Evolutionary conservation across 2,113 vertebrate genomes (phyloP).

Genomic region (Nestor notabilis): DNA sequence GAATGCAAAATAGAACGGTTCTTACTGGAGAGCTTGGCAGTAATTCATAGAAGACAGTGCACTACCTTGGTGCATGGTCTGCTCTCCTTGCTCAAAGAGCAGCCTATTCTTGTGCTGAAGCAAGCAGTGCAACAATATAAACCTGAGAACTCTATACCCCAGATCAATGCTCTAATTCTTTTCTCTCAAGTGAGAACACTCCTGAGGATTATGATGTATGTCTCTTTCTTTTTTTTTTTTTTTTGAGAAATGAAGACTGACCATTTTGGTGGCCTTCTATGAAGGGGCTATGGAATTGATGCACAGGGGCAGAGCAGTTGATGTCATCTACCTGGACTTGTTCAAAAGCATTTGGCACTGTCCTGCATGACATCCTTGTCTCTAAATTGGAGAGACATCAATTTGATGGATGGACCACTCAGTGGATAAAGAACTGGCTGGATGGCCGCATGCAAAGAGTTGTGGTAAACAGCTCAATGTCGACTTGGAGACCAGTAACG

Average conservation of each 20-base stretch:
- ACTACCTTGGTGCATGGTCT: not conserved
- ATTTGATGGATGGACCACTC: too few relatives aligned
- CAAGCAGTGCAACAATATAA: not conserved
- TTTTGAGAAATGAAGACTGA: not conserved
- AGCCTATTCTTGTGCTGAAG: not conserved
- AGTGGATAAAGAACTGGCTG: too few relatives aligned
- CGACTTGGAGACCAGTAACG: too few relatives aligned
- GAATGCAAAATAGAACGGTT: not conserved
- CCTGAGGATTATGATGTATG: not conserved
- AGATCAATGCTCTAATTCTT: not conserved
- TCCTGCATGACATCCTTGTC: too few relatives aligned
- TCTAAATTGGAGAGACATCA: too few relatives aligned
- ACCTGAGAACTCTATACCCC: not conserved
- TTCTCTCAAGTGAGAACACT: not conserved
- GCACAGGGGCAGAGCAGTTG: too few relatives aligned
- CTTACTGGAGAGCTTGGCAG: not conserved
- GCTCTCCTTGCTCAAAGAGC: not conserved
- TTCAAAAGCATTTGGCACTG: too few relatives aligned
- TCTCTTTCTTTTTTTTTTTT: not conserved
- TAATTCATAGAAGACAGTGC: not conserved
- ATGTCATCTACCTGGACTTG: too few relatives aligned
- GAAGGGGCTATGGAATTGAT: too few relatives aligned
- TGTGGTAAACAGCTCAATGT: too few relatives aligned
- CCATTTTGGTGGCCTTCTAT: too few relatives aligned
- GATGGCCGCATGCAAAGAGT: too few relatives aligned